phyloP scores from a whole-genome alignment of 2,888 invertebrate genomes.

The Calameuta pallipes region DNA sequence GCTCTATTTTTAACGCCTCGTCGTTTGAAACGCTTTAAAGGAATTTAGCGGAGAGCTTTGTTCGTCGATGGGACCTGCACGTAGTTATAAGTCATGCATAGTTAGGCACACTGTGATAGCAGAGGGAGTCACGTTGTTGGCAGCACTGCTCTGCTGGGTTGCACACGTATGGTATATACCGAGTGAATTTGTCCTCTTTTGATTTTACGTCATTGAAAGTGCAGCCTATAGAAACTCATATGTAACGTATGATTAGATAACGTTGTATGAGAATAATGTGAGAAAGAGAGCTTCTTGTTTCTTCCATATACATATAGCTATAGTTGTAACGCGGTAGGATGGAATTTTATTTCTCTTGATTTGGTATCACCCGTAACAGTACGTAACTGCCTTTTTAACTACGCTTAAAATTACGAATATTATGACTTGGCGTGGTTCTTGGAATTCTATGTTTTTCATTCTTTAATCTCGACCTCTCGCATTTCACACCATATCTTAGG shows the following conservation, averaged over 20 bases:
- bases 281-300: not conserved
- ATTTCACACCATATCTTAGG: slow-evolving; percentile 62
- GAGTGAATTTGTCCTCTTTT: too few relatives aligned
- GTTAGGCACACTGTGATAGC: too few relatives aligned
- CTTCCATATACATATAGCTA: not conserved
- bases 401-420: slow-evolving; percentile 64
- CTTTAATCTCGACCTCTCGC: slow-evolving; percentile 65
- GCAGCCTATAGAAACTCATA: too few relatives aligned
- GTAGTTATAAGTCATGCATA: too few relatives aligned
- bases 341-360: too few relatives aligned
- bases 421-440: slow-evolving; percentile 64
- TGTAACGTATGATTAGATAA: too few relatives aligned
- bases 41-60: slow-evolving; percentile 9
- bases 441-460: slow-evolving; percentile 65
- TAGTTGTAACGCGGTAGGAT: not conserved
- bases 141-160: too few relatives aligned
- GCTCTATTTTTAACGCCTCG: slow-evolving; percentile 64
- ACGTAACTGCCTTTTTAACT: slow-evolving; percentile 17
- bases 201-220: too few relatives aligned
- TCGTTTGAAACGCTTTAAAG: slow-evolving; percentile 18
- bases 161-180: too few relatives aligned
- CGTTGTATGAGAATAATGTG: too few relatives aligned
- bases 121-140: too few relatives aligned
- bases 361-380: slow-evolving; percentile 10
- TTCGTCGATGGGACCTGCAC: not conserved